phyloP scores from a whole-genome alignment of 2,113 vertebrate genomes.

The Heliornis fulica region DNA sequence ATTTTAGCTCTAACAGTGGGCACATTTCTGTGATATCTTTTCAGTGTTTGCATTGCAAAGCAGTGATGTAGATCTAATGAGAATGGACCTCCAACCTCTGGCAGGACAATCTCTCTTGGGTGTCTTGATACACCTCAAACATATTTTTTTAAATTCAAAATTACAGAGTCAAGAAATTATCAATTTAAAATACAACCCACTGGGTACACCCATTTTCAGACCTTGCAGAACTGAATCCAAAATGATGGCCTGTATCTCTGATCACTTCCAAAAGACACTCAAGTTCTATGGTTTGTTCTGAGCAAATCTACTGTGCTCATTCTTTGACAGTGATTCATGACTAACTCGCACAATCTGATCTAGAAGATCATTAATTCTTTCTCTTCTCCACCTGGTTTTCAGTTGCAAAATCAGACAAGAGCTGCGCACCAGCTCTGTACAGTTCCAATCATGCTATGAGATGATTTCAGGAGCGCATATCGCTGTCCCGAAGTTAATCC shows the following conservation, averaged over 20 bases:
- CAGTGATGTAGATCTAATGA: not conserved
- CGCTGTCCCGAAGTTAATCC: not conserved
- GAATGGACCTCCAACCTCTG: not conserved
- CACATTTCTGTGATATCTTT: not conserved
- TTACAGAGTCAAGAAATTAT: not conserved
- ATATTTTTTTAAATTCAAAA: not conserved
- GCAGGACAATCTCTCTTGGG: not conserved
- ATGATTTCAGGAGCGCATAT: not conserved
- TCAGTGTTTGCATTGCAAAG: not conserved
- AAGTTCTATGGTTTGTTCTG: not conserved
- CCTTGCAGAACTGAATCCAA: not conserved
- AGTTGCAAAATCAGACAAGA: not conserved
- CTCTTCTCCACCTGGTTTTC: not conserved
- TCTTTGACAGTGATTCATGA: slow-evolving; percentile 37
- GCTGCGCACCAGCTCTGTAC: not conserved
- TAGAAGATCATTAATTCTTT: slow-evolving; percentile 12
- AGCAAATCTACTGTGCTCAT: not conserved
- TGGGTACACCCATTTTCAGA: not conserved
- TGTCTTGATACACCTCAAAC: not conserved
- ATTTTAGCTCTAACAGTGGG: not conserved
- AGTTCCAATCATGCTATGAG: not conserved
- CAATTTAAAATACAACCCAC: not conserved
- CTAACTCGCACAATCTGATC: slow-evolving; percentile 9
- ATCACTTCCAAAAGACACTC: not conserved
- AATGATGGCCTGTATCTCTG: not conserved